phyloP scores from a whole-genome alignment of 1,140 invertebrate species.

The Goniozus legneri region DNA sequence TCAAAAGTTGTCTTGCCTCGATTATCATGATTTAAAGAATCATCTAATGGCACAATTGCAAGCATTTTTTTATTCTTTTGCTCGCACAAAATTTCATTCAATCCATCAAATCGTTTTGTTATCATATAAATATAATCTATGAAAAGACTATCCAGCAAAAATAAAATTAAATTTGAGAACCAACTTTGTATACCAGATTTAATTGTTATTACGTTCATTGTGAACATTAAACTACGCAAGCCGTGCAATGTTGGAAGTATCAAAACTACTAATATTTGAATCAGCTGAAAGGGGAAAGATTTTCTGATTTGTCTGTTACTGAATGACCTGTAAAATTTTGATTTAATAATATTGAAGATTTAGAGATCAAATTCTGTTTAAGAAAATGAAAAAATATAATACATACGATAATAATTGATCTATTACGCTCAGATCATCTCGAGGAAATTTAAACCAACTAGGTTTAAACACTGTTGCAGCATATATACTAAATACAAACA shows the following conservation, averaged over 20 bases:
- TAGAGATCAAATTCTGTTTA: neutral
- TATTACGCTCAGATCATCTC: neutral
- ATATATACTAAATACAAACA: neutral
- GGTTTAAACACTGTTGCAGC: neutral
- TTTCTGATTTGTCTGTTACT: too few relatives aligned
- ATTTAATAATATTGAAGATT: too few relatives aligned
- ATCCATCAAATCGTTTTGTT: neutral
- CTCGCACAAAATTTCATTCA: neutral
- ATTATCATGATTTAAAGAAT: neutral
- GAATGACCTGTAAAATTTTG: too few relatives aligned
- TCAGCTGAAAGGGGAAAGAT: too few relatives aligned
- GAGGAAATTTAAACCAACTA: neutral
- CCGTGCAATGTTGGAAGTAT: too few relatives aligned
- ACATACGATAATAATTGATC: neutral
- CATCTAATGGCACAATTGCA: neutral
- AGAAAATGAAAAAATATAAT: neutral
- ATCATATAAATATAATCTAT: neutral
- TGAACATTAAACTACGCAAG: too few relatives aligned
- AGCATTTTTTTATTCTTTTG: neutral
- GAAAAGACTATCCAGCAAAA: neutral
- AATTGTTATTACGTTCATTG: too few relatives aligned
- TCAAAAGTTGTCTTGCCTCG: too few relatives aligned
- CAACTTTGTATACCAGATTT: too few relatives aligned
- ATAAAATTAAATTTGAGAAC: neutral
- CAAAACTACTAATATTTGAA: too few relatives aligned